Base-by-base conservation (phyloP, 2,797 vertebrate species). In the Enteromius viviparus region DNA sequence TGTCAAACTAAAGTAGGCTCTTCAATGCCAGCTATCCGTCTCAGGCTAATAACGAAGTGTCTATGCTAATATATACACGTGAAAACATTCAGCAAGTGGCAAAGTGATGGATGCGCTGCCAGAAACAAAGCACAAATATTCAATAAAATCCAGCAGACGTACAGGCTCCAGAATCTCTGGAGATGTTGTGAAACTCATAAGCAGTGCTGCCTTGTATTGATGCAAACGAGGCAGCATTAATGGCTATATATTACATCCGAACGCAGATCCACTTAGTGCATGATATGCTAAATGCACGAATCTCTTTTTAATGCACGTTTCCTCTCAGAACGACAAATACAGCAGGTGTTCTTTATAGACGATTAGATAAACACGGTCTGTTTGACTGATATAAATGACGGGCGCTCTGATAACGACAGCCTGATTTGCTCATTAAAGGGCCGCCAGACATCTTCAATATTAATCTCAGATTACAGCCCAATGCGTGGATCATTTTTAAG, bases 341-440 rank as follows among this genome's bases (percentile, higher is more conserved):
- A 86, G 84, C 81, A 78, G 83, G 86, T 86, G 82, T 78, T 80
- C 55, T 84, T 87, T 84, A 80, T 65, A 83, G 82, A 86, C 76
- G 77, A 85, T 84, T 87, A 78, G 69, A 85, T 81, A 83, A 83
- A 84, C 74, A 80, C 32, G 53, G 40, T 14, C 65, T 47, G 68
- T 83, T 83, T 69, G 70, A 62, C 65, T 80, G 58, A 76, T 84
- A 84, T 62, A 80, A 87, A 85, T 64, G 82, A 89, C 11, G 45
- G 80, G 86, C 37, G 21, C 42, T 71, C 64, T 58, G 53, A 78
- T 74, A 77, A 71, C 53, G 66, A 81, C 74, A 47, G 76, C 26
- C 66, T 51, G 76, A 84, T 82, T 60, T 37, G 19, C 8, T 26
- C 80, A 80, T 75, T 70, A 84, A 80, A 86, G 49, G 74, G 55